A percentile compares a stretch with the other conserved stretches of the same genome.
Evolutionary conservation across 2,888 invertebrate genomes (phyloP).

Genomic region (Drosophila subquinaria): DNA sequence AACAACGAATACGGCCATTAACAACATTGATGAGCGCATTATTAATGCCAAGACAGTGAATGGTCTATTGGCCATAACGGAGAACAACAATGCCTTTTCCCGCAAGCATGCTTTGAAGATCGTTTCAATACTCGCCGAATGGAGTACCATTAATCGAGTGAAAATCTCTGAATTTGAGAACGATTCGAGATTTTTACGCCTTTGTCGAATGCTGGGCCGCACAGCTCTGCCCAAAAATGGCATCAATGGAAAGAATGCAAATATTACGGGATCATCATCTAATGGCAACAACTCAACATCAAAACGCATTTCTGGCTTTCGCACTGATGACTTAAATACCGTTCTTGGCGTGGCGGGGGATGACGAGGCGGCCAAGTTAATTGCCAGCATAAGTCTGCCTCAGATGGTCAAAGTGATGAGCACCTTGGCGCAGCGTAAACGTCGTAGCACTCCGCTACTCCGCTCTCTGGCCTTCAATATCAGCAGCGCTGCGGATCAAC

Average conservation of each 20-base stretch:
- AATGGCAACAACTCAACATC: slow-evolving; percentile 30
- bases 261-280: background rate
- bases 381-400: slow-evolving; percentile 89
- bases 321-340: slow-evolving; percentile 90
- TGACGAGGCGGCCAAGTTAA: slow-evolving; percentile 92
- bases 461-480: slow-evolving; percentile 90
- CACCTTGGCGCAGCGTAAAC: slow-evolving; percentile 88
- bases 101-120: slow-evolving; percentile 90
- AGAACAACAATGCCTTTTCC: slow-evolving; percentile 87
- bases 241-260: slow-evolving; percentile 41
- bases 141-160: slow-evolving; percentile 88
- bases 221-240: slow-evolving; percentile 74
- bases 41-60: slow-evolving; percentile 88
- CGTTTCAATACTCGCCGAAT: slow-evolving; percentile 90
- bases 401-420: slow-evolving; percentile 93
- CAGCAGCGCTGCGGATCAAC: slow-evolving; percentile 87
- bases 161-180: slow-evolving; percentile 89
- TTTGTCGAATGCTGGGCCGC: slow-evolving; percentile 89
- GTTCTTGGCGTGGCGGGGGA: slow-evolving; percentile 91
- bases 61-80: slow-evolving; percentile 88
- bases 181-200: slow-evolving; percentile 89
- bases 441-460: slow-evolving; percentile 90
- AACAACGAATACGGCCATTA: slow-evolving; percentile 11
- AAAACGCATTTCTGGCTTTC: slow-evolving; percentile 82
- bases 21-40: slow-evolving; percentile 87